Evolutionary conservation across 2,113 vertebrate genomes (phyloP), one percentile per base, ranked within the genome.

Genomic region (Cryptomyrus ogoouensis): DNA sequence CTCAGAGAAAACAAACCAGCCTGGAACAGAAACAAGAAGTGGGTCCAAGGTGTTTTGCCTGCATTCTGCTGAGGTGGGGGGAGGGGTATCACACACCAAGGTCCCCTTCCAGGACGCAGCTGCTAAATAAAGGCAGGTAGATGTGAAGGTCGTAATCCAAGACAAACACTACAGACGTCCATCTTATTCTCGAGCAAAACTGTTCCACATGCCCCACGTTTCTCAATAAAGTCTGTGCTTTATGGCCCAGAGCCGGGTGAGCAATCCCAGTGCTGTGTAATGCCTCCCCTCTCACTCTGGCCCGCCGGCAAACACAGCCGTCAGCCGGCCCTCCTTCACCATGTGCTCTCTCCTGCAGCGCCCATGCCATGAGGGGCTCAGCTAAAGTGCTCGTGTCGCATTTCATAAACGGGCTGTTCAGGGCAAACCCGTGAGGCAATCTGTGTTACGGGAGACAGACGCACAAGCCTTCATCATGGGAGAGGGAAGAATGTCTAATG

Each of bases 191-290:
- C 31, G 13, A 89, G 50, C 66, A 52, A 83, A 56, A 56, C 50
- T 42, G 50, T 83, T 56, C 35, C 74, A 77, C 74, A n/a, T 56
- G 88, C 74, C 46, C 70, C 27, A 80, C 1, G 52, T 56, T 83
- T 83, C 88, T 56, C 49, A 83, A 44, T 83, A 83, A 89, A 89
- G 42, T 12, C 47, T 31, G n/a, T 44, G 50, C 49, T 83, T 89
- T 89, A 42, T 17, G 74, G 77, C 31, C 1, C 31, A 35, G 62
- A 7, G 88, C 31, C 13, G 15, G 88, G 19, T 27, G 88, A 42
- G 7, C 52, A 27, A 24, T 46, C 88, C 70, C 44, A 39, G 87
- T 24, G 56, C 21, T 3, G 42, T 47, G 12, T 87, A 56, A 87
- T 35, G 27, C 46, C 70, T 52, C 58, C 53, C 44, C 52, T 21